A percentile compares a stretch with the other conserved stretches of the same genome.
Conservation (phyloP, 1,140 invertebrate species). For the Pseudomyrmex dendroicus region DNA sequence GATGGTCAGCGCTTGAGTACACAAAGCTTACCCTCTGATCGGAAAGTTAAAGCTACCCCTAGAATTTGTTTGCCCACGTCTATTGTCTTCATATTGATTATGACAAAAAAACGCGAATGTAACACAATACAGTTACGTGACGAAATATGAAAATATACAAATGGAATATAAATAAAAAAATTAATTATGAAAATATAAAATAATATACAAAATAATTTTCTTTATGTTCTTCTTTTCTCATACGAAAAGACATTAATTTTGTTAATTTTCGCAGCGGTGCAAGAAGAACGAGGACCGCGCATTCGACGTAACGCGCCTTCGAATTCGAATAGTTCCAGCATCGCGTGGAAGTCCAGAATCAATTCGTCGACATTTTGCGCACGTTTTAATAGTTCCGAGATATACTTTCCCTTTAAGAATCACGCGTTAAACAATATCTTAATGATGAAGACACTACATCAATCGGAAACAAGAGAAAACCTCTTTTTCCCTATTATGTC, state of each 20-base stretch:
- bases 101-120: background rate
- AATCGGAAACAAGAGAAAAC: background rate
- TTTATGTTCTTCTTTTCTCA: background rate
- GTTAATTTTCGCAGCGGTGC: conserved; percentile 87
- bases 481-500: conserved; percentile 8
- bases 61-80: background rate
- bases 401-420: conserved; percentile 44
- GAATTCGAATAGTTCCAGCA: conserved; percentile 21
- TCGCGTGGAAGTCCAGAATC: conserved; percentile 46
- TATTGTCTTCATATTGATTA: conserved; percentile 23
- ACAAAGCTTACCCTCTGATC: conserved; percentile 57
- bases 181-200: too few relatives aligned
- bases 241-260: background rate
- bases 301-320: conserved; percentile 81
- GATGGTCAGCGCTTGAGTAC: conserved; percentile 53
- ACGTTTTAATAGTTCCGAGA: conserved; percentile 26
- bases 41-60: conserved; percentile 30
- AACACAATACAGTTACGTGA: conserved; percentile 2
- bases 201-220: background rate
- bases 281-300: conserved; percentile 92
- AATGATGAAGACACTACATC: conserved; percentile 14
- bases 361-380: conserved; percentile 9
- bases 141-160: conserved; percentile 7
- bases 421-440: conserved; percentile 26
- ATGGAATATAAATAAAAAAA: background rate